Evolutionary conservation across 2,797 vertebrate genomes (phyloP).

Genomic region (Melanotaenia boesemani): DNA sequence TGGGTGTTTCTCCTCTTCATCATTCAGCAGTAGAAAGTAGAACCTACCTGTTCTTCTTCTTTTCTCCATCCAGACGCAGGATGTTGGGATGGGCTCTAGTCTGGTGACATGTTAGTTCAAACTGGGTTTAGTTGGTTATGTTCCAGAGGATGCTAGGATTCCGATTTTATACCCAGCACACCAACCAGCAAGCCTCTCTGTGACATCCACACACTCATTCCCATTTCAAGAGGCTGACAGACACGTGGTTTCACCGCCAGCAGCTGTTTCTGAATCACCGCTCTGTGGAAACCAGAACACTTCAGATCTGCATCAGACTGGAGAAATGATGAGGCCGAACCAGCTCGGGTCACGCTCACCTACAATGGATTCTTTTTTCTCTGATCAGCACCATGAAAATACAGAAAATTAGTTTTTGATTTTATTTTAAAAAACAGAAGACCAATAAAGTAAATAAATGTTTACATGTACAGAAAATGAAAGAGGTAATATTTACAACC

Average conservation of each 20-base stretch:
- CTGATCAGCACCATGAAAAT: no score
- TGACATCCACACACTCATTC: conserved; percentile 30
- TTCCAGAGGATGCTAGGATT: conserved; percentile 7
- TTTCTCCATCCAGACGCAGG: not conserved
- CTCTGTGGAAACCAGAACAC: not conserved
- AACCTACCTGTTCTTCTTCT: conserved; percentile 44
- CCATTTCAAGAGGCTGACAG: conserved; percentile 49
- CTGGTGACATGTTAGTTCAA: conserved; percentile 16
- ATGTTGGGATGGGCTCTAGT: not conserved
- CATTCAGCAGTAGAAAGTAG: no score
- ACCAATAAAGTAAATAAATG: no score
- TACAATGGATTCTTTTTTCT: no score
- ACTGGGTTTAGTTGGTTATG: conserved; percentile 16
- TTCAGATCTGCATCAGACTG: no score
- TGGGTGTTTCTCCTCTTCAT: no score
- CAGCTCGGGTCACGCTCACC: no score
- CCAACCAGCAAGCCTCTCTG: conserved; percentile 42
- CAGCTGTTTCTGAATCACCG: conserved; percentile 27
- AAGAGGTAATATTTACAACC: no score
- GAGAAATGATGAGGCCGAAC: no score
- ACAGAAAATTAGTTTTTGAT: no score
- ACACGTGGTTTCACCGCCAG: conserved; percentile 43
- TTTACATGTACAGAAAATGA: no score
- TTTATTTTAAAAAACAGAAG: no score
- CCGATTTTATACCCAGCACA: conserved; percentile 42